Percentiles rank a stretch among this genome's conserved stretches.
Conservation (phyloP, 1,140 invertebrate genomes). For the Procambarus virginalis region DNA sequence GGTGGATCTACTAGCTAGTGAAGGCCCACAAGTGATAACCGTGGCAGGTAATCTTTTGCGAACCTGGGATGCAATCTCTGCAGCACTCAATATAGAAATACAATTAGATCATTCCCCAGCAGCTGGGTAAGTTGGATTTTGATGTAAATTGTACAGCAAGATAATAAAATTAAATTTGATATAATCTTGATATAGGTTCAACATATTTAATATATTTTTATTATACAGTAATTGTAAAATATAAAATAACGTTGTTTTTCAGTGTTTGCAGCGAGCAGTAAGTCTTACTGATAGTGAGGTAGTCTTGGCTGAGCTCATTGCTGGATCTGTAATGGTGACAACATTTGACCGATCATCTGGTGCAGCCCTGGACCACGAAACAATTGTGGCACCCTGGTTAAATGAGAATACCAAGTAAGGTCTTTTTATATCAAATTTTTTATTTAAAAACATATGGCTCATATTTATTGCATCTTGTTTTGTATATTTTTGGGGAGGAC, state of each 20-base stretch:
- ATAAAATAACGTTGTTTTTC: neutral
- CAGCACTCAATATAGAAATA: slow-evolving; percentile 47
- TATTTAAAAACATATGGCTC: too few species aligned
- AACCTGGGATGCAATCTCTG: slow-evolving; percentile 47
- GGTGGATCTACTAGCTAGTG: slow-evolving; percentile 38
- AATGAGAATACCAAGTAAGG: slow-evolving; percentile 40
- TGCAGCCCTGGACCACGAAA: slow-evolving; percentile 38
- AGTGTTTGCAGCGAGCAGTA: slow-evolving; percentile 38
- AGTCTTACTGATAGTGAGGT: slow-evolving; percentile 48
- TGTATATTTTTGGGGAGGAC: too few species aligned
- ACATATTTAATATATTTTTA: neutral
- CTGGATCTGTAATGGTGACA: slow-evolving; percentile 37
- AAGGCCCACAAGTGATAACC: slow-evolving; percentile 37
- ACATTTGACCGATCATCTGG: slow-evolving; percentile 50
- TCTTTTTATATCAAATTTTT: neutral
- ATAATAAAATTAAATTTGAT: neutral
- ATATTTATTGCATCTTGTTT: too few species aligned
- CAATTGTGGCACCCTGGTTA: slow-evolving; percentile 48
- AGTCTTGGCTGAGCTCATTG: slow-evolving; percentile 31
- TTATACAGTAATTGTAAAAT: neutral
- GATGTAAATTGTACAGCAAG: neutral
- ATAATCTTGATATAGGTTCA: neutral
- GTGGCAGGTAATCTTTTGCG: slow-evolving; percentile 47
- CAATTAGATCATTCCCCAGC: slow-evolving; percentile 33
- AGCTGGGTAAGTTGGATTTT: slow-evolving; percentile 31